Evolutionary conservation across 2,113 vertebrate species (phyloP).

Genomic region (Gasterosteus aculeatus): DNA sequence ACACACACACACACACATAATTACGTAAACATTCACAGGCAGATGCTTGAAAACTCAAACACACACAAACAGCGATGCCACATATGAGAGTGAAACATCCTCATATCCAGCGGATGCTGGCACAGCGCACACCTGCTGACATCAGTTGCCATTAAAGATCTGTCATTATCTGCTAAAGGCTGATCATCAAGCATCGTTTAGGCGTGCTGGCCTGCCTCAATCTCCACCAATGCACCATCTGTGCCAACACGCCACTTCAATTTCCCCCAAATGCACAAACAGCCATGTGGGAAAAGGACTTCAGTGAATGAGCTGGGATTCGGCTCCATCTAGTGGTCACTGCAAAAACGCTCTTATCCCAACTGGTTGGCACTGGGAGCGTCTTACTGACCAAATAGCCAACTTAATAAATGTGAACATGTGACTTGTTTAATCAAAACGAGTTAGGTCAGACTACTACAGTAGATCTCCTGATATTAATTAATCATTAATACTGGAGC

Average conservation of each 20-base stretch:
- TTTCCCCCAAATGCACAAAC: constrained; percentile 52
- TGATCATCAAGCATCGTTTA: constrained; percentile 74
- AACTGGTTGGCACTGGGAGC: background rate
- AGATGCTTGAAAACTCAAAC: constrained; percentile 14
- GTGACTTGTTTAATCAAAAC: background rate
- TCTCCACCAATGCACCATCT: constrained; percentile 37
- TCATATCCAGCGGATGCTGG: constrained; percentile 62
- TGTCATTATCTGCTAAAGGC: constrained; percentile 68
- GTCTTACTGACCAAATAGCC: background rate
- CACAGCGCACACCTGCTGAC: constrained; percentile 59
- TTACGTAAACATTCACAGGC: constrained; percentile 50
- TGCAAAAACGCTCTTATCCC: background rate
- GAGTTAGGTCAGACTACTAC: background rate
- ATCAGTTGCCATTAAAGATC: constrained; percentile 72
- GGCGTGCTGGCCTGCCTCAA: constrained; percentile 56
- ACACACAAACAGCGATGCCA: constrained; percentile 28
- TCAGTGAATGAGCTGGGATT: constrained; percentile 31
- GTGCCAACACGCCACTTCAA: constrained; percentile 62
- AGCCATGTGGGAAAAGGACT: constrained; percentile 28
- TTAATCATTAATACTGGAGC: background rate
- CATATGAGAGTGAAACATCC: constrained; percentile 56
- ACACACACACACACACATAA: constrained; percentile 27
- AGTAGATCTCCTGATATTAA: background rate
- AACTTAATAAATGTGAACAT: background rate
- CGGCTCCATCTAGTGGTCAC: constrained; percentile 71